Base-by-base conservation (phyloP, 23 tunicate genomes). In the Ascidia mentula region DNA sequence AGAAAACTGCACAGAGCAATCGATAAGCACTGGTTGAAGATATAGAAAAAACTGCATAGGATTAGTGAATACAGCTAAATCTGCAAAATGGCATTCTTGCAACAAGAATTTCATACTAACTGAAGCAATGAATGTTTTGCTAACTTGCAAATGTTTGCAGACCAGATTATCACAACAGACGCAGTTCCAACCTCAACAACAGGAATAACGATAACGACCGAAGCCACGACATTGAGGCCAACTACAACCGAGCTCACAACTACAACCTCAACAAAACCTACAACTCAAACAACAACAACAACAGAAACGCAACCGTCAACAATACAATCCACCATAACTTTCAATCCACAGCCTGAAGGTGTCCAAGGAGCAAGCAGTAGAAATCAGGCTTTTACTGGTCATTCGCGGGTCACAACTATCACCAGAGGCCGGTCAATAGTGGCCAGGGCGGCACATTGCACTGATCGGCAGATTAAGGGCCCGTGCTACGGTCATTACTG, bases 401-500 rank as follows among this genome's bases (percentile, higher is more conserved):
- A 26, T 28, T 20, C 65, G 24, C 22, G 13, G 13, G 65, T 53
- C 24, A 1, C 65, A 3, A 53, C 65, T 53, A 28, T 53, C 65
- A 53, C 65, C 24, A 6, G 65, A 53, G 65, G 65, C 28, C 7
- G 53, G 15, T 15, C 53, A 9, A 42, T 9, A 9, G 53, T 15
- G 15, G 53, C 15, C 53, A 42, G 65, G 24, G 45, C 85, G 6
- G 77, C 71, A 30, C 59, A 45, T 3, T 88, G 92, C 69, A 70
- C 82, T 0, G 59, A 74, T 37, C 82, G 72, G 35, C 81, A 79
- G 18, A 36, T 28, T 17, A 40, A 34, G 31, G 92, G 92, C 1
- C 92, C 83, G 69, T 88, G 92, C 70, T 82, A 60, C 17, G 61
- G 82, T 4, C 78, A 79, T 4, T 35, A 40, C 26, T 45, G 42